These are phyloP conservation scores for Pimephales promelas DNA, from an alignment of 2,113 vertebrate species.

Conservation along the genomic window DNA sequence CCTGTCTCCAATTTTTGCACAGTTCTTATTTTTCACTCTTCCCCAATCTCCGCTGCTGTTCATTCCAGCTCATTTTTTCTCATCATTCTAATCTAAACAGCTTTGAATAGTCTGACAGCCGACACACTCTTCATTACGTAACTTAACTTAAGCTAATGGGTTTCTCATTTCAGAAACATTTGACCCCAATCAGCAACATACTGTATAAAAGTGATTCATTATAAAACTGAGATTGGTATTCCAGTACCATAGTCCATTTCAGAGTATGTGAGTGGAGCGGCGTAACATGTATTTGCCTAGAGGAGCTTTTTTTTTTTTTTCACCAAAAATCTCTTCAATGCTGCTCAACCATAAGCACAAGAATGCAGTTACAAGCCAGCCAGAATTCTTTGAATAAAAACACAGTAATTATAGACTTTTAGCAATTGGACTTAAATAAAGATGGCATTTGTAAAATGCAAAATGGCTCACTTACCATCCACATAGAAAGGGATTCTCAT, in stretches of 20 bases:
- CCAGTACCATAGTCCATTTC: conserved; percentile 58
- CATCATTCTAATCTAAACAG: conserved; percentile 35
- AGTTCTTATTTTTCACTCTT: conserved; percentile 3
- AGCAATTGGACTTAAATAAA: neutral
- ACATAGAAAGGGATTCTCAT: conserved; percentile 79
- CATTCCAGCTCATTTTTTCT: neutral
- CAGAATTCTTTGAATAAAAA: conserved; percentile 38
- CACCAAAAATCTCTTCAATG: neutral
- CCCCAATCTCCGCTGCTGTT: neutral
- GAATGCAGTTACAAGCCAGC: neutral
- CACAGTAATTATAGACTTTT: conserved; percentile 8
- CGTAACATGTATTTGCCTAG: neutral
- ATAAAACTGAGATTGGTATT: conserved; percentile 53
- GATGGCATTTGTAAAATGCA: neutral
- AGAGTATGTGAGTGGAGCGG: neutral
- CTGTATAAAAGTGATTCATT: conserved; percentile 61
- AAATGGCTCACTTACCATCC: conserved; percentile 73
- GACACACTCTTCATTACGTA: conserved; percentile 57
- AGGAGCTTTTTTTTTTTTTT: neutral
- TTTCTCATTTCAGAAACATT: conserved; percentile 65
- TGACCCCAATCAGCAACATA: conserved; percentile 62
- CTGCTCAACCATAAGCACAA: neutral
- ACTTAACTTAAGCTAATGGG: conserved; percentile 50
- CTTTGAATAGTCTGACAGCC: conserved; percentile 53
- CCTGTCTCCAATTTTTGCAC: neutral